Conservation (phyloP, 2,797 vertebrate genomes). For the Myotis vivesi region DNA sequence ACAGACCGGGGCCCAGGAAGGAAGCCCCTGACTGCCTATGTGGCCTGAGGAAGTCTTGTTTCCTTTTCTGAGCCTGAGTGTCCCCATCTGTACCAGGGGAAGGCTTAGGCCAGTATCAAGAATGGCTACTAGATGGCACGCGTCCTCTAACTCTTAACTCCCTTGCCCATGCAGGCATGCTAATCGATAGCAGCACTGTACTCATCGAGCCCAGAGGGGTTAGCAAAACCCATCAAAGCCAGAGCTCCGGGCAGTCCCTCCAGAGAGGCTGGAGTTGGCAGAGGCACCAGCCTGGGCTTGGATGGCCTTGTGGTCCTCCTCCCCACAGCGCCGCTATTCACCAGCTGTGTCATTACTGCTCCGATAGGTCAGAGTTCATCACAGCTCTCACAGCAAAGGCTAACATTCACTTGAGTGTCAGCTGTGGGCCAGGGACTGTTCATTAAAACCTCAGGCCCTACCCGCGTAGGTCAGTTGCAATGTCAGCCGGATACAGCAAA, state of each 20-base stretch:
- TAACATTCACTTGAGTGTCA: not conserved
- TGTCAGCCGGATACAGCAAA: not conserved
- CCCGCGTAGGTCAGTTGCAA: not conserved
- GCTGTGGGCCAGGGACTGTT: not conserved
- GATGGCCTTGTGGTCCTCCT: not conserved
- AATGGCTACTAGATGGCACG: not conserved
- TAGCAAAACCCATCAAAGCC: not conserved
- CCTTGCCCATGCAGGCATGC: constrained; percentile 8
- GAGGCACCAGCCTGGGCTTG: not conserved
- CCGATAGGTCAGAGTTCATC: not conserved
- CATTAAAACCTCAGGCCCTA: not conserved
- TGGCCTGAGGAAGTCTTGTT: not conserved
- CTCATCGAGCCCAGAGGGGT: not conserved
- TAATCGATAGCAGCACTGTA: not conserved
- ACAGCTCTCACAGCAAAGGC: not conserved
- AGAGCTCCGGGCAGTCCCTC: not conserved
- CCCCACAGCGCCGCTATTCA: not conserved
- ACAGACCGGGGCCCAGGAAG: constrained; percentile 31
- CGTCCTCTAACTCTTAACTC: not conserved
- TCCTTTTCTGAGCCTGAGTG: not conserved
- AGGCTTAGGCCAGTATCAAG: not conserved
- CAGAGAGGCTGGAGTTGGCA: not conserved
- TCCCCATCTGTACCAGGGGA: not conserved
- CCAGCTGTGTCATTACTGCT: not conserved
- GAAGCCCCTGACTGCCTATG: not conserved